Percentiles rank a stretch among this genome's conserved stretches.
Conservation (phyloP, 2,888 invertebrate species). For the Trichogramma evanescens region DNA sequence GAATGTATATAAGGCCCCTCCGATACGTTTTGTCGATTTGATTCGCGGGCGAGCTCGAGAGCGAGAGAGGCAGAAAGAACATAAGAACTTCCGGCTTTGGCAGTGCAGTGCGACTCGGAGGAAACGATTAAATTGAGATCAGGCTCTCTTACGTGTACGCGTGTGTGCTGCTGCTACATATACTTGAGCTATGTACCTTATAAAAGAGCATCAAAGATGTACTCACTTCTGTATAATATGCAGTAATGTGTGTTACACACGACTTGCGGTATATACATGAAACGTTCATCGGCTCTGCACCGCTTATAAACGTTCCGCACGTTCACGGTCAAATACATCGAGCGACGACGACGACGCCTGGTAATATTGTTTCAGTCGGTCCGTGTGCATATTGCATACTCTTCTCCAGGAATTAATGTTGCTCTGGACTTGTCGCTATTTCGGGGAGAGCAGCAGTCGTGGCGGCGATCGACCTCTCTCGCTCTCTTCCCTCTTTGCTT, state of each 20-base stretch:
- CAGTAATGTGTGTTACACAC: too few species aligned
- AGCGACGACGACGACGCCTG: too few species aligned
- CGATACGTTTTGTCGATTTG: slow-evolving; percentile 12
- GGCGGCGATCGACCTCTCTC: too few species aligned
- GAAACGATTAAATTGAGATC: slow-evolving; percentile 26
- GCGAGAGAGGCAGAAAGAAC: slow-evolving; percentile 4
- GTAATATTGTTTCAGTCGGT: too few species aligned
- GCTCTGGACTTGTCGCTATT: slow-evolving; percentile 20
- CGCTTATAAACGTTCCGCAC: background rate
- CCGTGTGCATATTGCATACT: slow-evolving; percentile 18
- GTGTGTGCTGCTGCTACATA: background rate
- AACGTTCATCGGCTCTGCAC: too few species aligned
- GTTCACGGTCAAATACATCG: slow-evolving; percentile 18
- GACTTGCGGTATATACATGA: too few species aligned
- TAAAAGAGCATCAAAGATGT: too few species aligned
- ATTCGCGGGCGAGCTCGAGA: too few species aligned
- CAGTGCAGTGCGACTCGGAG: slow-evolving; percentile 14
- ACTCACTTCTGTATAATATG: too few species aligned
- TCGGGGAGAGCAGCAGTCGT: background rate
- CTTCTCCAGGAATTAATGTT: slow-evolving; percentile 24
- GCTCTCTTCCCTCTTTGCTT: too few species aligned
- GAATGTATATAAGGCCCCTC: slow-evolving; percentile 6
- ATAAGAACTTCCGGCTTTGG: slow-evolving; percentile 31
- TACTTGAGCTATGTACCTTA: background rate
- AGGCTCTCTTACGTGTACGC: background rate